phyloP scores from a whole-genome alignment of 1,140 invertebrate species.

The Caenorhabditis elegans region DNA sequence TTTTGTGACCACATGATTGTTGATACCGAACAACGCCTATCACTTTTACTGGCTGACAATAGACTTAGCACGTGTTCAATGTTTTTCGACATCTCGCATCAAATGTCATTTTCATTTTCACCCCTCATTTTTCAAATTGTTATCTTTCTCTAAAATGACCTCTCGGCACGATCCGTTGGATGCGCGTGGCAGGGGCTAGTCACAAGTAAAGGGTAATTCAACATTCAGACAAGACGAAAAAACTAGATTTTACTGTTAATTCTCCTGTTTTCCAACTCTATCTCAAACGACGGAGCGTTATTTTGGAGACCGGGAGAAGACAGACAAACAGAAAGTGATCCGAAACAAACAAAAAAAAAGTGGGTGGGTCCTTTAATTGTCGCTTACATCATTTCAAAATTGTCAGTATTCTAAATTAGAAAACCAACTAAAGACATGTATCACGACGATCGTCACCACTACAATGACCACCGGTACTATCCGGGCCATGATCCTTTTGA shows the following conservation, averaged over 20 bases:
- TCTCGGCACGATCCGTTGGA: not conserved
- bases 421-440: not conserved
- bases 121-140: constrained; percentile 8
- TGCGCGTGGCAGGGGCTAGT: constrained; percentile 12
- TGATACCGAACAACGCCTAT: not conserved
- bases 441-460: not conserved
- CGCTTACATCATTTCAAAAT: too few species aligned
- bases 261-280: not conserved
- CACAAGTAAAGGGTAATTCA: constrained; percentile 32
- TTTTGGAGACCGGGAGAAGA: constrained; percentile 7
- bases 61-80: constrained; percentile 12
- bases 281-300: not conserved
- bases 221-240: constrained; percentile 13
- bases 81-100: not conserved
- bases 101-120: constrained; percentile 18
- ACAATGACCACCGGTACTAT: not conserved
- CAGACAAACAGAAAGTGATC: constrained; percentile 17
- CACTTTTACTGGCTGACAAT: not conserved
- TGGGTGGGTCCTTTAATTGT: not conserved
- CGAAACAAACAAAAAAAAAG: constrained; percentile 25
- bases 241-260: not conserved
- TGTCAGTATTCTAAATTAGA: not conserved
- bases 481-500: not conserved
- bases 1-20: not conserved
- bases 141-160: not conserved